Evolutionary conservation across 2,888 invertebrate species (phyloP).

Genomic region (Cephus pulcher): DNA sequence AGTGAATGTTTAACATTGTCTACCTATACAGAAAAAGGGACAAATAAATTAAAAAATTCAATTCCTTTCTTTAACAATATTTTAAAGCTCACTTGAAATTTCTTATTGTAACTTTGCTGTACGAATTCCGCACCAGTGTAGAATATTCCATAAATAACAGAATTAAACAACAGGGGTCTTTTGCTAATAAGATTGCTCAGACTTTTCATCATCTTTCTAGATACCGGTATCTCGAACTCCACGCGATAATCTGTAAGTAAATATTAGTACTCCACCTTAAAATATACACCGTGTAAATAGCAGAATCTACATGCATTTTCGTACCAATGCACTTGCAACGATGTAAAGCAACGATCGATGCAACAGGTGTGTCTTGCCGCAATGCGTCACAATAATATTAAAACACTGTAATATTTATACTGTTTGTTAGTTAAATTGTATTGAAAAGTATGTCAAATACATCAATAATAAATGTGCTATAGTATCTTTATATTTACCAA

Average conservation of each 20-base stretch:
- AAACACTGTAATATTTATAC: too few relatives aligned
- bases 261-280: neutral
- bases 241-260: neutral
- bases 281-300: neutral
- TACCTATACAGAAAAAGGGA: neutral
- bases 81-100: conserved; percentile 72
- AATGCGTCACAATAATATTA: neutral
- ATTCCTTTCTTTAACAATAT: neutral
- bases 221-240: conserved; percentile 32
- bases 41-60: neutral
- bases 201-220: conserved; percentile 28
- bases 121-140: conserved; percentile 84
- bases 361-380: neutral
- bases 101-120: conserved; percentile 80
- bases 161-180: conserved; percentile 64
- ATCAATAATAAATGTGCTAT: too few relatives aligned
- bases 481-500: too few relatives aligned
- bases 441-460: too few relatives aligned
- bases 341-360: neutral
- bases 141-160: conserved; percentile 79
- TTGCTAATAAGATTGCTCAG: conserved; percentile 33
- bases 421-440: too few relatives aligned
- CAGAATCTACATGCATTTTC: neutral
- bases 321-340: neutral
- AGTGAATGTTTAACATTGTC: neutral